These are phyloP conservation scores for Mythimna pallens DNA, from an alignment of 2,888 invertebrate species.

Conservation along the genomic window DNA sequence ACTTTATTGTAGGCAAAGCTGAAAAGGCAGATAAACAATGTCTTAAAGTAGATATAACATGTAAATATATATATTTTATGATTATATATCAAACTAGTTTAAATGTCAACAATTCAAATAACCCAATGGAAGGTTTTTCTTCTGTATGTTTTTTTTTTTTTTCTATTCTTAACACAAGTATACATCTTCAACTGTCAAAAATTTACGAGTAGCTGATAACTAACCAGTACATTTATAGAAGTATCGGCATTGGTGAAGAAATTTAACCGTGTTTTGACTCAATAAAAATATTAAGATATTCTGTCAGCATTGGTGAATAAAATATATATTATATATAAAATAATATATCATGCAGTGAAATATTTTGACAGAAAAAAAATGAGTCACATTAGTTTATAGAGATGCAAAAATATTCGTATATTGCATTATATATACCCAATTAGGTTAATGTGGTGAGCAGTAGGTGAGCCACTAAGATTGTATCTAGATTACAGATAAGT, in stretches of 20 bases:
- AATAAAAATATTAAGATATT: neutral
- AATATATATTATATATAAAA: neutral
- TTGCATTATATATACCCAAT: constrained; percentile 40
- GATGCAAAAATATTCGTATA: constrained; percentile 36
- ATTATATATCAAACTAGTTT: constrained; percentile 8
- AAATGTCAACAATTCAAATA: neutral
- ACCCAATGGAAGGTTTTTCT: neutral
- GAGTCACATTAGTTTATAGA: constrained; percentile 26
- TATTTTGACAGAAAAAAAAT: constrained; percentile 11
- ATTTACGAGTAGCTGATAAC: too few relatives aligned
- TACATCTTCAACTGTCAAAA: too few relatives aligned
- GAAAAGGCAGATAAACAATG: neutral
- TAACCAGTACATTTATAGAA: too few relatives aligned
- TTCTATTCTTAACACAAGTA: neutral
- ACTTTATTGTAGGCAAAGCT: neutral
- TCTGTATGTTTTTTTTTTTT: neutral
- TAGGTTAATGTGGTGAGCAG: constrained; percentile 35
- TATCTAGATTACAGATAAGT: constrained; percentile 53
- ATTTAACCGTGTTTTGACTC: neutral
- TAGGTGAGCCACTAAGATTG: neutral
- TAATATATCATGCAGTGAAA: constrained; percentile 4
- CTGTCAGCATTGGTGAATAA: neutral
- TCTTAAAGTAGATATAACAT: neutral
- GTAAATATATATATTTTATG: constrained; percentile 22
- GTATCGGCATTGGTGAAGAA: neutral